phyloP scores from a whole-genome alignment of 2,797 vertebrate species.

The Acanthurus leucopareius region DNA sequence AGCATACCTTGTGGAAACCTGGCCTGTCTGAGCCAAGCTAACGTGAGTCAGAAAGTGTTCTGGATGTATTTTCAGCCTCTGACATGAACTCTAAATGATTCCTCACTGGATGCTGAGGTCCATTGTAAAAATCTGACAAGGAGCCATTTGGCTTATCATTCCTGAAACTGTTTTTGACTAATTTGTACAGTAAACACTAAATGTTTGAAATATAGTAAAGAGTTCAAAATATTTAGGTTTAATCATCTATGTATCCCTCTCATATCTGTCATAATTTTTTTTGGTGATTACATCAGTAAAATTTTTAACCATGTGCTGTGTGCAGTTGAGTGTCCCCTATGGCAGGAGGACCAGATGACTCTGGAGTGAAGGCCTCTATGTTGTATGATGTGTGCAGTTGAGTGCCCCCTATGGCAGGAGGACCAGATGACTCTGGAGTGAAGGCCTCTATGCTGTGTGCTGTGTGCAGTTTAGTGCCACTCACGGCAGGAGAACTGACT shows the following conservation, averaged over 20 bases:
- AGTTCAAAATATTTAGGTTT: not conserved
- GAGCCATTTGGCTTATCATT: not conserved
- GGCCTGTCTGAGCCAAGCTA: constrained; percentile 66
- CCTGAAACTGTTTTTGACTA: not conserved
- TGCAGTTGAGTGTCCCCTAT: no score
- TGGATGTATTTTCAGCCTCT: constrained; percentile 51
- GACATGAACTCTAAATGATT: constrained; percentile 36
- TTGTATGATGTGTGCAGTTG: no score
- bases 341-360: no score
- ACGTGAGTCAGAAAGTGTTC: constrained; percentile 39
- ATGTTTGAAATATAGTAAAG: not conserved
- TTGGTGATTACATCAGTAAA: no score
- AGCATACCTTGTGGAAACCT: constrained; percentile 62
- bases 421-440: no score
- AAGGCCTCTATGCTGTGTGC: no score
- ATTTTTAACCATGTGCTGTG: no score
- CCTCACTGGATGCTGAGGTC: not conserved
- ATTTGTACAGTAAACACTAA: not conserved
- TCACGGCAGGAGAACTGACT: no score
- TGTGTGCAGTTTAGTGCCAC: no score
- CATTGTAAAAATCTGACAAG: not conserved
- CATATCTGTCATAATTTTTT: no score
- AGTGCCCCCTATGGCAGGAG: no score
- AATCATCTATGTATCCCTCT: not conserved
- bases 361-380: no score